A percentile compares a stretch with the other conserved stretches of the same genome.
These are phyloP conservation scores for Poecilia latipinna DNA, from an alignment of 2,113 vertebrate species.

Conservation along the genomic window DNA sequence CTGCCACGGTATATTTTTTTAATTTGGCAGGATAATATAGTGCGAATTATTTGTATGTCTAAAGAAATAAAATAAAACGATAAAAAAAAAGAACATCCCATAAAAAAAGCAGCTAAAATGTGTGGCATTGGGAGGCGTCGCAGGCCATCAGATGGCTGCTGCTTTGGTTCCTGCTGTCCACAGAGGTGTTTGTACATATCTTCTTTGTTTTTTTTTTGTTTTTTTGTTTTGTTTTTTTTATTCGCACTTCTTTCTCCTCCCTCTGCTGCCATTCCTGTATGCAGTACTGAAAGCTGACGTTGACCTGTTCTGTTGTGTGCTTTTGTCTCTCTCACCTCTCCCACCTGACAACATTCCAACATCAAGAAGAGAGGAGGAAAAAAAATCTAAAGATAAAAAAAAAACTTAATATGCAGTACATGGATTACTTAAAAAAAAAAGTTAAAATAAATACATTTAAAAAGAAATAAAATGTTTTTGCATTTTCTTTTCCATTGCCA, in stretches of 20 bases:
- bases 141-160: constrained; percentile 94
- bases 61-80: constrained; percentile 83
- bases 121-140: constrained; percentile 89
- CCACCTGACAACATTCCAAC: constrained; percentile 97
- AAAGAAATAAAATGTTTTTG: constrained; percentile 88
- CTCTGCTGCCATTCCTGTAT: constrained; percentile 95
- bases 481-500: constrained; percentile 98
- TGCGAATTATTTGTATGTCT: constrained; percentile 99
- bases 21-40: constrained; percentile 99
- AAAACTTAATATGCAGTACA: constrained; percentile 96
- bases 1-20: constrained; percentile 99
- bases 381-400: constrained; percentile 66
- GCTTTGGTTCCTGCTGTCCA: constrained; percentile 83
- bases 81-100: constrained; percentile 73
- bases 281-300: constrained; percentile 98
- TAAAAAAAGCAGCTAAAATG: constrained; percentile 83
- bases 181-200: constrained; percentile 99
- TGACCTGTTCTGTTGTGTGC: constrained; percentile 98
- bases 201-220: constrained; percentile 76
- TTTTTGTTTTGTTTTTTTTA: constrained; percentile 40
- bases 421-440: constrained; percentile 79
- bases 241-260: constrained; percentile 54
- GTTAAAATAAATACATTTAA: constrained; percentile 76
- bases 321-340: constrained; percentile 92
- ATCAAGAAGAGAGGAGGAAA: constrained; percentile 77